A percentile compares a stretch with the other conserved stretches of the same genome.
Evolutionary conservation across 30 jellyfish, hydroid and myxozoan genomes (phyloP).

Genomic region (Mastigias papua): DNA sequence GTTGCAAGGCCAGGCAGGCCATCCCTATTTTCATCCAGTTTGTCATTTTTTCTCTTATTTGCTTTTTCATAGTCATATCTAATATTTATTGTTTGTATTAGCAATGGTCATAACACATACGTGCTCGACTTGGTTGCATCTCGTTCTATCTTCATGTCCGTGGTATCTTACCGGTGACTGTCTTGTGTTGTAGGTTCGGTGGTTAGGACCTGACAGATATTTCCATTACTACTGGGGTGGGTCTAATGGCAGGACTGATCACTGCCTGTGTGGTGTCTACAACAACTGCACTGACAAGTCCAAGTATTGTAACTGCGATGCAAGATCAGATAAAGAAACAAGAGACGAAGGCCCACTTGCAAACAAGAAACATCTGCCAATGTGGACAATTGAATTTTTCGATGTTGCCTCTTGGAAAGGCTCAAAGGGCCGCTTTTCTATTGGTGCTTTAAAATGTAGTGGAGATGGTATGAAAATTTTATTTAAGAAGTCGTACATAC

Average conservation of each 20-base stretch:
- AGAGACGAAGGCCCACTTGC: constrained; percentile 74
- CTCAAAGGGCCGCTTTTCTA: constrained; percentile 61
- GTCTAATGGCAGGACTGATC: constrained; percentile 46
- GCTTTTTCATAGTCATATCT: no score
- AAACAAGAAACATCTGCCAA: constrained; percentile 75
- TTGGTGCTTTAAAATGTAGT: constrained; percentile 68
- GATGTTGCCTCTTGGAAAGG: constrained; percentile 52
- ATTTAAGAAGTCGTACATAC: no score
- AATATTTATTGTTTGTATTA: no score
- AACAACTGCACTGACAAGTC: constrained; percentile 62
- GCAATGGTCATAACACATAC: no score
- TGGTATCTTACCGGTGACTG: not conserved
- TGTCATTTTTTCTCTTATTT: no score
- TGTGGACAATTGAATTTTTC: constrained; percentile 56
- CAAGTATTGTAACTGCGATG: constrained; percentile 77
- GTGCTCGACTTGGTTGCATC: no score
- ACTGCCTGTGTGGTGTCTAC: constrained; percentile 77
- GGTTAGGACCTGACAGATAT: constrained; percentile 67
- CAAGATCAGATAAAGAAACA: constrained; percentile 40
- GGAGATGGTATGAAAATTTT: constrained; percentile 68
- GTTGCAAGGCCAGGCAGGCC: no score
- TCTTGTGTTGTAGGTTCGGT: constrained; percentile 54
- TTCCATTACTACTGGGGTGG: constrained; percentile 90
- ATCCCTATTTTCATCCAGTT: no score
- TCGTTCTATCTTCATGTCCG: no score